phyloP scores from a whole-genome alignment of 30 jellyfish, hydroid and myxozoan genomes.

The Turritopsis rubra region DNA sequence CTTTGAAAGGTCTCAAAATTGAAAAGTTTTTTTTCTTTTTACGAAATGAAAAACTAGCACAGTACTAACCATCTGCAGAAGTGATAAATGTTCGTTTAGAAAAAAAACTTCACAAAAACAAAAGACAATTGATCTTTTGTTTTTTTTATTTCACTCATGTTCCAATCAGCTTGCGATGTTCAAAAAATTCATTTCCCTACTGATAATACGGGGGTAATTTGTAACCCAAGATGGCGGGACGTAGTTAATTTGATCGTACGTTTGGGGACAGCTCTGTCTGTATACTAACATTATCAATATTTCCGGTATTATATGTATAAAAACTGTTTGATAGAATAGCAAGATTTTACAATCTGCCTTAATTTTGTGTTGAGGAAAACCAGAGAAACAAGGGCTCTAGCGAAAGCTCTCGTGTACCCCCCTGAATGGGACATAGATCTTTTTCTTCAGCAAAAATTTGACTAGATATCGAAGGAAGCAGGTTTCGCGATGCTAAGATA shows the following conservation, averaged over 20 bases:
- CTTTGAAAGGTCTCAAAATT: no score
- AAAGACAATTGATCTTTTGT: background rate
- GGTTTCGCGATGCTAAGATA: background rate
- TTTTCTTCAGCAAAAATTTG: background rate
- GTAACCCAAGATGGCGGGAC: background rate
- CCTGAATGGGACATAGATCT: background rate
- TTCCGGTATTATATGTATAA: no score
- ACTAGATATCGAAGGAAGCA: background rate
- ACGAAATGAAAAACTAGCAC: background rate
- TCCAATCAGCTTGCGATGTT: constrained; percentile 32
- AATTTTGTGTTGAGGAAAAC: background rate
- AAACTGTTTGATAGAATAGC: no score
- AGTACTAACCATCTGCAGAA: background rate
- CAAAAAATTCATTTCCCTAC: constrained; percentile 14
- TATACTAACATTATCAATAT: no score
- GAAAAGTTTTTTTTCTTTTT: no score
- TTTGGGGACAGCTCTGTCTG: background rate
- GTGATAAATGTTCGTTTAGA: background rate
- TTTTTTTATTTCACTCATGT: constrained; percentile 12
- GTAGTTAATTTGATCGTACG: background rate
- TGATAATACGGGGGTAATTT: constrained; percentile 20
- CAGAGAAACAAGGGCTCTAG: background rate
- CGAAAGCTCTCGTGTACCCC: background rate
- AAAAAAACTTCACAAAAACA: background rate
- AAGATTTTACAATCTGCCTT: background rate